Conservation (phyloP, 2,113 vertebrate genomes). For the Rhabdornis inornatus region DNA sequence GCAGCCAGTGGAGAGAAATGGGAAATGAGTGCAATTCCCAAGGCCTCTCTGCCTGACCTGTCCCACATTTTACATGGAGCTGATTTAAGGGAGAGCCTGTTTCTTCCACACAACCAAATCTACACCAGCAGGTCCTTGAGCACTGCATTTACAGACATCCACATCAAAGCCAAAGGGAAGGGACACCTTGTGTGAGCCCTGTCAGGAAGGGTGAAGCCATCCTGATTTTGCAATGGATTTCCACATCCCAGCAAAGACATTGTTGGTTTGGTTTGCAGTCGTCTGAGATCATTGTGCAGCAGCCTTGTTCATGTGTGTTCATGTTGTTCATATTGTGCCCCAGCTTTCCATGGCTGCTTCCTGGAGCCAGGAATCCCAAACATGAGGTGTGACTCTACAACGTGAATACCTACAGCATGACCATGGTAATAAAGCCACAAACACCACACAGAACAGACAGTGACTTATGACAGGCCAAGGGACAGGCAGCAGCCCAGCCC, state of each 20-base stretch:
- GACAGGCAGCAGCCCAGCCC: not conserved
- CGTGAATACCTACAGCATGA: not conserved
- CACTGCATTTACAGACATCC: not conserved
- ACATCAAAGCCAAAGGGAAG: not conserved
- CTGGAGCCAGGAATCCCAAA: not conserved
- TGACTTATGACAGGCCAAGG: not conserved
- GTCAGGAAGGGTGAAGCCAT: not conserved
- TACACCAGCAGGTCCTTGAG: too few species aligned
- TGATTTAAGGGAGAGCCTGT: not conserved
- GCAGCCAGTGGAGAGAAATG: not conserved
- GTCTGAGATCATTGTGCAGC: not conserved
- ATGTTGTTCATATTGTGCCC: too few species aligned
- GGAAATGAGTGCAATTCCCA: not conserved
- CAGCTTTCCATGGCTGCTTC: not conserved
- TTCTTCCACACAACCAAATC: fast-evolving
- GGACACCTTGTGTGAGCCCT: not conserved
- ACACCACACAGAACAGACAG: not conserved
- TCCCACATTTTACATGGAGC: not conserved
- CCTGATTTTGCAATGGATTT: not conserved
- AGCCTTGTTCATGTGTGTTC: too few species aligned
- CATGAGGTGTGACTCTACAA: not conserved
- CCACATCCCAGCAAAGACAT: fast-evolving
- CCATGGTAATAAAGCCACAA: not conserved
- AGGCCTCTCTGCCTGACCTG: not conserved
- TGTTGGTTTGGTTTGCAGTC: not conserved